Evolutionary conservation across 2,113 vertebrate genomes (phyloP).

Genomic region (Macrotus californicus): DNA sequence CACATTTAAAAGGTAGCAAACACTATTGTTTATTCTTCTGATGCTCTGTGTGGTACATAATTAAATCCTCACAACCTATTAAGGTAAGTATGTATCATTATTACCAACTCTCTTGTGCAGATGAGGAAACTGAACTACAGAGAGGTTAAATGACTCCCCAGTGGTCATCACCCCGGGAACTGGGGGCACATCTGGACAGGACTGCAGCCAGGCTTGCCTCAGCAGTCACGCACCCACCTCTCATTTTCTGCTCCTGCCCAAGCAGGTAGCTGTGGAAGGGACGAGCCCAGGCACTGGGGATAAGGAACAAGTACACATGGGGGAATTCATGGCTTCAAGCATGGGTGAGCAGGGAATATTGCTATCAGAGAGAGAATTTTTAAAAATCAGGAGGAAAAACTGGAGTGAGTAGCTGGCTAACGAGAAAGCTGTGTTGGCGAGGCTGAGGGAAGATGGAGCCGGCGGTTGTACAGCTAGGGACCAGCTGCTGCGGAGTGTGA

Average conservation of each 20-base stretch:
- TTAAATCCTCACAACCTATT: neutral
- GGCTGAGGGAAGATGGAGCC: neutral
- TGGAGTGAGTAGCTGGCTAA: neutral
- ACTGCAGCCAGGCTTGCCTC: fast-evolving
- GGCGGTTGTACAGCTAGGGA: neutral
- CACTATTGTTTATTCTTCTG: neutral
- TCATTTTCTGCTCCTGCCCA: fast-evolving
- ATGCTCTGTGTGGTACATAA: neutral
- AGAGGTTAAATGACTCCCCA: neutral
- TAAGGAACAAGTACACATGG: neutral
- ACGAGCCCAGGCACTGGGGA: too few species aligned
- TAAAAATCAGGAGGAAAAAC: neutral
- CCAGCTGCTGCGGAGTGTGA: fast-evolving
- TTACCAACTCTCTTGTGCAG: neutral
- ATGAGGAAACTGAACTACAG: neutral
- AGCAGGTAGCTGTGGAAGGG: fast-evolving
- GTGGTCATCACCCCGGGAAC: neutral
- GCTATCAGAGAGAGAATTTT: neutral
- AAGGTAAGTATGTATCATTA: neutral
- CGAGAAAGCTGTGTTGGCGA: neutral
- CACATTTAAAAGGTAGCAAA: neutral
- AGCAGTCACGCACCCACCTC: fast-evolving
- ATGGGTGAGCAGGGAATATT: neutral
- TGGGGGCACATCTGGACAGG: neutral
- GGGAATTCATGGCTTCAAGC: neutral